phyloP scores from a whole-genome alignment of 2,888 invertebrate genomes.

The Meghimatium bilineatum region DNA sequence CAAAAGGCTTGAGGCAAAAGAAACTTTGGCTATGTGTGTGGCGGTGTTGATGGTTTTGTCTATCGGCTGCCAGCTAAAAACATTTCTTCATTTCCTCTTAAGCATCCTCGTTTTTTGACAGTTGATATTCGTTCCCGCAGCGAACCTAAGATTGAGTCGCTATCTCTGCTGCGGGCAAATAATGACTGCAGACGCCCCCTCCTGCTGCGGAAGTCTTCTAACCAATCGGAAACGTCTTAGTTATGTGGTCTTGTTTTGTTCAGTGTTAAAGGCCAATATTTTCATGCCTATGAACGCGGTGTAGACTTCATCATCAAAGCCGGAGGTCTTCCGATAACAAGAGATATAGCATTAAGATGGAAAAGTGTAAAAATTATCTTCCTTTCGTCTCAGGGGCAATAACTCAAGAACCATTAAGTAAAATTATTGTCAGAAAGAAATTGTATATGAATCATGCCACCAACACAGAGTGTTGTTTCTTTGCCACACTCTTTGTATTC shows the following conservation, averaged over 20 bases:
- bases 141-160: constrained; percentile 45
- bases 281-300: constrained; percentile 33
- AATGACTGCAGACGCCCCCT: constrained; percentile 48
- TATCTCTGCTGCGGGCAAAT: constrained; percentile 43
- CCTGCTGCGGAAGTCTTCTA: constrained; percentile 40
- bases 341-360: constrained; percentile 24
- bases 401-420: constrained; percentile 40
- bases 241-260: constrained; percentile 33
- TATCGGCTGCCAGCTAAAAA: constrained; percentile 39
- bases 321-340: constrained; percentile 26
- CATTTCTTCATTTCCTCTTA: constrained; percentile 27
- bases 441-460: not conserved
- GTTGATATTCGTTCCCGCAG: constrained; percentile 46
- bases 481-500: not conserved
- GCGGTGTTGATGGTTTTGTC: constrained; percentile 46
- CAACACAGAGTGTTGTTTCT: not conserved
- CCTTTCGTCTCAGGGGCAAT: constrained; percentile 37
- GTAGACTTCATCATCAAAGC: constrained; percentile 37
- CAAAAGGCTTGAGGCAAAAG: constrained; percentile 14
- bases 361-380: constrained; percentile 36
- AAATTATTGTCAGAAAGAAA: constrained; percentile 6
- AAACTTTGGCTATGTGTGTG: constrained; percentile 34
- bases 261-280: constrained; percentile 41
- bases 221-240: constrained; percentile 42
- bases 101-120: constrained; percentile 39